Evolutionary conservation across 2,888 invertebrate genomes (phyloP), one percentile per base, ranked within the genome.

Genomic region (Julus scanicus): DNA sequence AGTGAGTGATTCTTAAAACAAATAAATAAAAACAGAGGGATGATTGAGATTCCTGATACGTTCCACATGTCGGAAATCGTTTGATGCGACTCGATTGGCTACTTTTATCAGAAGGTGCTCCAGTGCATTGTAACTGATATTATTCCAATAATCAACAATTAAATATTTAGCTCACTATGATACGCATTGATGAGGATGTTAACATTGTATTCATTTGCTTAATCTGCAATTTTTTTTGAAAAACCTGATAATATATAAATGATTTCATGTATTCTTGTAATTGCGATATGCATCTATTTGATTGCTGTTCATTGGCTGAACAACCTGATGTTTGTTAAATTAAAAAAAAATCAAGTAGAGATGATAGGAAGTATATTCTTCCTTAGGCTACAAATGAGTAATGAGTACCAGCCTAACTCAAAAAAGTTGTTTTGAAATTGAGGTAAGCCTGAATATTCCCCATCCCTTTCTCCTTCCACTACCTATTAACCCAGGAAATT

Each of bases 1-100:
- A 80, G 80, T 11, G 80, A 80, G 80, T 80, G 80, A 80, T 80
- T 80, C 80, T 80, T 80, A 37, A 37, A 80, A 80, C 80, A 80
- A 80, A 80, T 80, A 80, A 80, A 80, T 80, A 80, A 80, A 80
- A 80, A 37, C 37, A 29, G 13, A 29, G 11, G 37, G 80, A 29
- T 4, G 37, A 80, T 80, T 80, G 80, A 80, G 80, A 80, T 80
- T 80, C 80, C 13, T 29, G 80, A 80, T 37, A 80, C 80, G 80
- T 80, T 37, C 13, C 80, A 15, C 2, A 80, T 80, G 80, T 80
- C 80, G 80, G 80, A 80, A 80, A 80, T 80, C 80, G 29, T 80
- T 80, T 80, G 80, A 80, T 37, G 37, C 80, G 80, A 71, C 71
- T 71, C 71, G 71, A 71, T 71, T 71, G 20, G 29, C 13, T 29